Evolutionary conservation across 2,797 vertebrate genomes (phyloP), one percentile per base, ranked within the genome.

Genomic region (Cephalopachus bancanus): DNA sequence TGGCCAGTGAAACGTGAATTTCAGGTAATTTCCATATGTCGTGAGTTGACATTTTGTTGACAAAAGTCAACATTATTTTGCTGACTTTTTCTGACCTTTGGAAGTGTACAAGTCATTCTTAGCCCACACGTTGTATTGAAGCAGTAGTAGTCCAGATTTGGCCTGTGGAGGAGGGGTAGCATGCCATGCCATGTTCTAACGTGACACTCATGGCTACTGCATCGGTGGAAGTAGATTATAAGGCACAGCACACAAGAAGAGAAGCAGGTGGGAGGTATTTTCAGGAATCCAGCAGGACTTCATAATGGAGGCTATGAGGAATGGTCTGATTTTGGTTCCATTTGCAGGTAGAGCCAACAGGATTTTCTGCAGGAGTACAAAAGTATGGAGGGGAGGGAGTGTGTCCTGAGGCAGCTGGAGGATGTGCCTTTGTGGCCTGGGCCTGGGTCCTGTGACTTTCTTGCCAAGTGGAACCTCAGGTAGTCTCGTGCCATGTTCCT

Each of bases 371-470:
- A 71, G 65, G 11, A 30, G 69, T 74, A 49, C 14, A 17, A 15
- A 7, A 6, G 57, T 12, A 24, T 37, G 37, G 22, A 30, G 81
- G 30, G 16, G 26, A 30, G 60, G 4, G 37, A 37, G 33, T 75
- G 14, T 51, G 26, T 16, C 74, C 37, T 53, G 14, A 17, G 74
- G 37, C 74, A 76, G 28, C 7, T 30, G 28, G 49, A 65, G 60
- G 44, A 30, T 4, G 10, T 44, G 6, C 11, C 28, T 3, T 24
- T 10, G 0, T 14, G n/a, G 17, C 4, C 84, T 20, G 28, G 24
- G 37, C 11, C 10, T 57, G 1, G 33, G 19, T 17, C 67, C 84
- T 30, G 16, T 26, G 20, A 44, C 30, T 16, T 33, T 14, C 0
- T 17, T 7, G 22, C 49, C 11, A 71, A 11, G 10, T 57, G 24